Base-by-base conservation (phyloP, 2,797 vertebrate species). In the Orestias chungarensis region DNA sequence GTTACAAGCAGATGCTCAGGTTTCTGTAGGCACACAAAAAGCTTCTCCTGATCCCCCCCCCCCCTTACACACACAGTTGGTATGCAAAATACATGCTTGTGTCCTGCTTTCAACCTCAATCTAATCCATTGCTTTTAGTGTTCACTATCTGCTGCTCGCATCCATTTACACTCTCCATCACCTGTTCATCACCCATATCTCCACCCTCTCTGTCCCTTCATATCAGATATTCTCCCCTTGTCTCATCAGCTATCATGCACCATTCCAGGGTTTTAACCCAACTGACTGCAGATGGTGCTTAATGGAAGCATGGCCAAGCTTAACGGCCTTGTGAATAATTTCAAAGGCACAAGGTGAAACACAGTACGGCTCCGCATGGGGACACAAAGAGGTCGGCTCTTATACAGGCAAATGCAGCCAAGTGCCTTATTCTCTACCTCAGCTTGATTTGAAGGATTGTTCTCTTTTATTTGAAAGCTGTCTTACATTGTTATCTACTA, bases 261-360 rank as follows among this genome's bases (percentile, higher is more conserved):
- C 62, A 17, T 75, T 66, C 76, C 74, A n/a, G n/a, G n/a, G n/a
- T n/a, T n/a, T n/a, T 44, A 65, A 73, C 79, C 72, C 71, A 74
- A 80, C 73, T 76, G 73, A 81, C 78, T 86, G 81, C 87, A 86
- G 88, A 89, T 89, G 88, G 81, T 75, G 75, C 78, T 85, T 90
- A 90, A 89, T 89, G 87, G 90, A 84, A 66, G 73, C 84, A 81
- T 84, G 89, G 83, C 81, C 73, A 82, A 86, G 83, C 71, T 55
- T 84, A 90, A 92, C 86, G 71, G 81, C 87, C 78, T 88, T 15
- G 65, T 92, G 89, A 91, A 91, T 91, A 82, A 92, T 90, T 90
- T 81, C 68, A 70, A 71, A 78, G 79, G 72, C 73, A 64, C 77
- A 82, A 87, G 89, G 87, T 90, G 88, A 89, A 74, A 31, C 68